These are phyloP conservation scores for Drosophila infuscata DNA, from an alignment of 2,888 invertebrate genomes.

Conservation along the genomic window DNA sequence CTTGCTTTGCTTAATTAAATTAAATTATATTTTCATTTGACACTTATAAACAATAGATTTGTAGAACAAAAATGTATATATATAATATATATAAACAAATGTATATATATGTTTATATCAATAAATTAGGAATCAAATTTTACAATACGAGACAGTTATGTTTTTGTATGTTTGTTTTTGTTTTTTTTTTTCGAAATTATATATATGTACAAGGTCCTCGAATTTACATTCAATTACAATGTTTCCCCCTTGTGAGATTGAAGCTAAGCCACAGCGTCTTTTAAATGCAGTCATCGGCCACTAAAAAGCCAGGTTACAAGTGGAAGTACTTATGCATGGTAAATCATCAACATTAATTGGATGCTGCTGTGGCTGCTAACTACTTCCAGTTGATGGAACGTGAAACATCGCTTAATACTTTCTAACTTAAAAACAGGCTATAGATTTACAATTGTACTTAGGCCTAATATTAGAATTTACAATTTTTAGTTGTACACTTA, in stretches of 20 bases:
- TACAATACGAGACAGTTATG: constrained; percentile 61
- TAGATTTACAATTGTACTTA: constrained; percentile 74
- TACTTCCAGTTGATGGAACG: constrained; percentile 12
- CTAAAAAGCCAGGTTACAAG: constrained; percentile 22
- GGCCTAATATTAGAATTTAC: constrained; percentile 79
- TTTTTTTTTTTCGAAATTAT: constrained; percentile 23
- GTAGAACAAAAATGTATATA: constrained; percentile 39
- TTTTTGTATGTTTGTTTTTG: constrained; percentile 15
- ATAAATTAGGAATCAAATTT: constrained; percentile 74
- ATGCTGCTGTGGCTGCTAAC: constrained; percentile 36
- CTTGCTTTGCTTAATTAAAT: constrained; percentile 57
- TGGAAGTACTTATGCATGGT: constrained; percentile 40
- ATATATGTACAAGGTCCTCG: constrained; percentile 51
- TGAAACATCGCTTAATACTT: constrained; percentile 73
- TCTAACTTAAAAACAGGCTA: constrained; percentile 68
- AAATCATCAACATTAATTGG: constrained; percentile 4
- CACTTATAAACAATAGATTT: constrained; percentile 66
- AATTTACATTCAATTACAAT: constrained; percentile 40
- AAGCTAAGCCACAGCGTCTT: constrained; percentile 57
- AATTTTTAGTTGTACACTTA: constrained; percentile 65
- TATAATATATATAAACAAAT: constrained; percentile 8
- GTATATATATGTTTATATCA: constrained; percentile 43
- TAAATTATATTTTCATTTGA: constrained; percentile 73
- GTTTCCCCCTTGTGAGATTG: constrained; percentile 15
- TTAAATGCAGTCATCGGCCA: constrained; percentile 66